Evolutionary conservation across 1,140 invertebrate genomes (phyloP), one percentile per base, ranked within the genome.

Genomic region (Bombus confusus): DNA sequence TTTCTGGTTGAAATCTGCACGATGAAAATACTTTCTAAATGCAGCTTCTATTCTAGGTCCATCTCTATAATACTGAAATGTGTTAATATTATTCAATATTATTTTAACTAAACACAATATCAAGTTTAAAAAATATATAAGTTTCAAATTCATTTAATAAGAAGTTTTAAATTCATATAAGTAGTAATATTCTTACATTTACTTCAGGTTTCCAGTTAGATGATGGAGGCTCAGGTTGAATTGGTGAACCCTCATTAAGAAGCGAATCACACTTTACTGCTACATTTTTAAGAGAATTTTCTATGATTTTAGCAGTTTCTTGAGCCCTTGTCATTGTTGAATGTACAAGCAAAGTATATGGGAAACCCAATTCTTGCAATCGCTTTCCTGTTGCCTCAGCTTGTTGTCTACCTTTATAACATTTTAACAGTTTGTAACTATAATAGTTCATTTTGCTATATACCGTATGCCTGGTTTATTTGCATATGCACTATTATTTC

Each of bases 21-120:
- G 96, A 95, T 99, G 97, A 94, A 99, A 98, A 95, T 99, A 99
- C 91, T 98, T 97, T 73, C 99, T 95, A 95, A 99, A 99, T 12
- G 97, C 99, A 10, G 98, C 98, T 95, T 99, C 99, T 91, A 99
- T 99, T 87, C 99, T 96, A 0, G 98, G 97, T n/a, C 99, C 98
- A 95, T 99, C 99, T 93, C 97, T 96, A 94, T 97, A 98, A 95
- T 98, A 99, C 98, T 99, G 72, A 82, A 90, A 89, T 85, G 82
- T 34, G 80, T 85, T 43, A 72, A 84, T 86, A 37, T 25, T 87
- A 85, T 12, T 71, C 37, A 59, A 34, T 34, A 28, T 81, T 73
- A 72, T 59, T 75, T 37, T 43, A 64, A 28, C 31, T 76, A 41
- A 18, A 28, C 4, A 59, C 28, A 77, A 59, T 59, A 57, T 28